phyloP scores from a whole-genome alignment of 2,797 vertebrate genomes.

The Aeoliscus strigatus region DNA sequence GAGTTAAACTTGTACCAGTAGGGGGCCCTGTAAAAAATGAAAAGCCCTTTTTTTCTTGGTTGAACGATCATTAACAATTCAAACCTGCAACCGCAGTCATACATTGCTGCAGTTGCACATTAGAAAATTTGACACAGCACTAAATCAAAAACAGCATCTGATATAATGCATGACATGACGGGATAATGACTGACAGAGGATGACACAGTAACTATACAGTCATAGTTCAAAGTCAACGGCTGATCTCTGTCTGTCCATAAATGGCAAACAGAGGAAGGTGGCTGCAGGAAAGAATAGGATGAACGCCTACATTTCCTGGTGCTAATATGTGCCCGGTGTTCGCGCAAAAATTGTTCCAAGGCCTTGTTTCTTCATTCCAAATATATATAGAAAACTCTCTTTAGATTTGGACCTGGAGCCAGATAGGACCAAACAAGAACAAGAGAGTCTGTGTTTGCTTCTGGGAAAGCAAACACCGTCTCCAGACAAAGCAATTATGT shows the following conservation, averaged over 20 bases:
- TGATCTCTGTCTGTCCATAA: not conserved
- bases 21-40: not conserved
- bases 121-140: not conserved
- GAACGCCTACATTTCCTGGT: too few relatives aligned
- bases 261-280: not conserved
- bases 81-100: not conserved
- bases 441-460: too few relatives aligned
- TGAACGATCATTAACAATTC: not conserved
- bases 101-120: not conserved
- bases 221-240: constrained; percentile 18
- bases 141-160: constrained; percentile 9
- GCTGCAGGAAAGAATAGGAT: not conserved
- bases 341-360: too few relatives aligned
- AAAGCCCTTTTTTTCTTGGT: too few relatives aligned
- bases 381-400: not conserved
- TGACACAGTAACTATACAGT: constrained; percentile 4
- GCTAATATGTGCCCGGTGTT: too few relatives aligned
- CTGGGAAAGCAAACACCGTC: constrained; percentile 1
- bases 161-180: constrained; percentile 20
- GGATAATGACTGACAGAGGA: constrained; percentile 28
- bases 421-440: constrained; percentile 13
- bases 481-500: constrained; percentile 9
- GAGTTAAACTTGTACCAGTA: too few relatives aligned
- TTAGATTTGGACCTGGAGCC: not conserved
- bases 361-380: too few relatives aligned